These are phyloP conservation scores for Drosophila anomelani DNA, from an alignment of 2,888 invertebrate species.

Conservation along the genomic window DNA sequence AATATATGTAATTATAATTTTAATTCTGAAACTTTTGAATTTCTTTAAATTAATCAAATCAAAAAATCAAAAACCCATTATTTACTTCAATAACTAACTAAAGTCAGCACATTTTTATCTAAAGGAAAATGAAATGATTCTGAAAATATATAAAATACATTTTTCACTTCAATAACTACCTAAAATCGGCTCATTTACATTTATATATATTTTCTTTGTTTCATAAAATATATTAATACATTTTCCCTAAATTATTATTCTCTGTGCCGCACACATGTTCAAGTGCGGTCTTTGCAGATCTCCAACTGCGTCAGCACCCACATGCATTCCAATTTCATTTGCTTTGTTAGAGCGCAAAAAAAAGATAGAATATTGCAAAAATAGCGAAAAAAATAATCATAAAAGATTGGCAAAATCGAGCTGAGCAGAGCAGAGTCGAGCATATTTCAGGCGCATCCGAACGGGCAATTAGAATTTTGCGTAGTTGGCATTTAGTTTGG, in stretches of 20 bases:
- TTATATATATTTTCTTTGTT: too few relatives aligned
- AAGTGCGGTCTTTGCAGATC: slow-evolving; percentile 35
- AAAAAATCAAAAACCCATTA: too few relatives aligned
- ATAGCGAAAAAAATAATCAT: slow-evolving; percentile 11
- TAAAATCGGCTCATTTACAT: too few relatives aligned
- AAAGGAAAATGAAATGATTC: too few relatives aligned
- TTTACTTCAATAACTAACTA: too few relatives aligned
- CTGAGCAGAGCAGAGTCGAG: slow-evolving; percentile 42
- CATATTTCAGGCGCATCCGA: slow-evolving; percentile 59
- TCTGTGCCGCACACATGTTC: slow-evolving; percentile 17
- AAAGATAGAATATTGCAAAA: slow-evolving; percentile 14
- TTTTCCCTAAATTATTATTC: not conserved
- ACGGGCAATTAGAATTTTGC: slow-evolving; percentile 67
- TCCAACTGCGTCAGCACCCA: slow-evolving; percentile 62
- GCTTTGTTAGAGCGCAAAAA: slow-evolving; percentile 49
- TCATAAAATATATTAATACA: too few relatives aligned
- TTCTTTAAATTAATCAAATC: too few relatives aligned
- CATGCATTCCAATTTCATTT: slow-evolving; percentile 68
- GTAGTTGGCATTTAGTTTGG: slow-evolving; percentile 69
- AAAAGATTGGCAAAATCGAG: slow-evolving; percentile 45
- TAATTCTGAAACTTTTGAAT: too few relatives aligned
- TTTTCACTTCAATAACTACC: too few relatives aligned
- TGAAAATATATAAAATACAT: too few relatives aligned
- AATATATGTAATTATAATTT: too few relatives aligned
- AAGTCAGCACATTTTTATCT: too few relatives aligned